Evolutionary conservation across 2,888 invertebrate genomes (phyloP), one percentile per base, ranked within the genome.

Genomic region (Aproaerema taeniolella): DNA sequence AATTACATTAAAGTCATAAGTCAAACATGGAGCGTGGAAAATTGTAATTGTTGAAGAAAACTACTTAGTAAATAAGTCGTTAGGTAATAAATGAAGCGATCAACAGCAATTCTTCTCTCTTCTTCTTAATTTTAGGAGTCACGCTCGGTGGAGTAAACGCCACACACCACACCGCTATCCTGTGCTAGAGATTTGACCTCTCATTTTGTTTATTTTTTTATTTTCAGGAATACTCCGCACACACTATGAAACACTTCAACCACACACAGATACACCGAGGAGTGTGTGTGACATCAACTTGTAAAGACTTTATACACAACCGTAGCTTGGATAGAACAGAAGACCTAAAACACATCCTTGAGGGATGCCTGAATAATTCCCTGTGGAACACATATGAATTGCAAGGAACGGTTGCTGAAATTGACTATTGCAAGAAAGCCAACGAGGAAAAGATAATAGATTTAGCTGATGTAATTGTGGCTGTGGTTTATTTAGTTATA

Each of bases 191-290:
- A n/a, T n/a, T n/a, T n/a, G n/a, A n/a, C n/a, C n/a, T n/a, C n/a
- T n/a, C n/a, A n/a, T n/a, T n/a, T n/a, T n/a, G n/a, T n/a, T n/a
- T n/a, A n/a, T n/a, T n/a, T n/a, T 15, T 35, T 14, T 8, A 6
- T 16, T 70, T 67, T 31, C 66, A 85, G 83, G 70, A 52, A 40
- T 83, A 81, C 46, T 81, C 83, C 40, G 70, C 61, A 0, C 45
- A 75, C 41, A 70, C 46, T 43, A 39, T 61, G 8, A 82, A 82
- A 49, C 83, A 85, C 48, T 85, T 61, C 50, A 79, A 85, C 43
- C 79, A 82, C 49, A 72, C 80, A 36, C 65, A 71, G 53, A 64
- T 85, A 55, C 82, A 85, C 37, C 59, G 81, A 56, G 83, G 70
- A 1, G 56, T 82, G 0, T 85, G 85, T 48, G 62, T 80, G 1